Percentiles rank a stretch among this genome's conserved stretches.
Evolutionary conservation across 2,888 invertebrate genomes (phyloP).

Genomic region (Uloborus plumipes): DNA sequence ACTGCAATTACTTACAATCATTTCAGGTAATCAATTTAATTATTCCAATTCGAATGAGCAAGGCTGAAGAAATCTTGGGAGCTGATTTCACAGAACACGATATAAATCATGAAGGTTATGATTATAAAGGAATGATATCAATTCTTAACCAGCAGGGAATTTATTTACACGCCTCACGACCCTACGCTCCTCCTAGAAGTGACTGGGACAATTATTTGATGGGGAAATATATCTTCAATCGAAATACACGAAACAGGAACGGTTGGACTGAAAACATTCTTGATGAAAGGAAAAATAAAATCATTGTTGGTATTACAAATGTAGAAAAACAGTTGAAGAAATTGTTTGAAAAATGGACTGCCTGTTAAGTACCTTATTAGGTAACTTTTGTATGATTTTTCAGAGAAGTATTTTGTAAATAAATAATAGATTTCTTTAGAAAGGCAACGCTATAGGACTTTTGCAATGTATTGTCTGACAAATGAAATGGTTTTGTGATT

Average conservation of each 20-base stretch:
- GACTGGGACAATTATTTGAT: constrained; percentile 60
- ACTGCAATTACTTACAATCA: too few species aligned
- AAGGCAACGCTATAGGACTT: too few species aligned
- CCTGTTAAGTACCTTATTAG: background rate
- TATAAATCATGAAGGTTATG: constrained; percentile 55
- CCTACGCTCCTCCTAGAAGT: constrained; percentile 30
- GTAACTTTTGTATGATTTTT: too few species aligned
- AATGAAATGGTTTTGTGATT: too few species aligned
- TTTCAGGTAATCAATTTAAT: constrained; percentile 78
- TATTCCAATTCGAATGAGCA: constrained; percentile 86
- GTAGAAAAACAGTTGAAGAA: constrained; percentile 7
- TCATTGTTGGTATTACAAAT: background rate
- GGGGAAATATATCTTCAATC: constrained; percentile 29
- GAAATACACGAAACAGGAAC: too few species aligned
- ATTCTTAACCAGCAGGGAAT: constrained; percentile 25
- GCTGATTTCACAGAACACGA: constrained; percentile 78
- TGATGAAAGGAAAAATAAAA: background rate
- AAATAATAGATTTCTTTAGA: too few species aligned
- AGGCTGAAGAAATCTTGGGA: constrained; percentile 87
- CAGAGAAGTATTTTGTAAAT: too few species aligned
- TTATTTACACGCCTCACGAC: background rate
- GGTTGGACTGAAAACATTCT: background rate
- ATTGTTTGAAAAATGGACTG: background rate
- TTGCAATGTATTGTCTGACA: too few species aligned
- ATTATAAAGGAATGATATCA: constrained; percentile 52